phyloP scores from a whole-genome alignment of 1,140 invertebrate genomes.

The Laupala kohalensis region DNA sequence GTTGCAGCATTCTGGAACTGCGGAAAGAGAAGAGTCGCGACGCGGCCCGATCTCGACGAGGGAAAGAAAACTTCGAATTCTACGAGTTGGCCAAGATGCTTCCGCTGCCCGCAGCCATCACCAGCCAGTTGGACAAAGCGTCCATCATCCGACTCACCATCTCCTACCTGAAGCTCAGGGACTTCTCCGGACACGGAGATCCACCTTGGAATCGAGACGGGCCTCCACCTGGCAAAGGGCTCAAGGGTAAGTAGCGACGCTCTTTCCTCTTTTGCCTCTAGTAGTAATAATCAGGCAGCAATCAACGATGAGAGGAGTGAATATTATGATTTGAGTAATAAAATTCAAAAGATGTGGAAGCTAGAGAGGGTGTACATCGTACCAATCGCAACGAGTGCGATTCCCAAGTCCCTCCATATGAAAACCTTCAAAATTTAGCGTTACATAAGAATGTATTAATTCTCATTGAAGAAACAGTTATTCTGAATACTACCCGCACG shows the following conservation, averaged over 20 bases:
- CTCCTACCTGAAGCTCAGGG: constrained; percentile 88
- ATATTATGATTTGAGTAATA: too few relatives aligned
- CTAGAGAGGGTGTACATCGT: too few relatives aligned
- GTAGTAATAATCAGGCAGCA: too few relatives aligned
- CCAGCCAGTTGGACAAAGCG: constrained; percentile 95
- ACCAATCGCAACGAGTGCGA: too few relatives aligned
- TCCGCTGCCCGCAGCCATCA: constrained; percentile 89
- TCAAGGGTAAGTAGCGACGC: constrained; percentile 75
- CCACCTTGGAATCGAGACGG: constrained; percentile 80
- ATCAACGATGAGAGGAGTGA: too few relatives aligned
- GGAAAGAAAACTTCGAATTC: constrained; percentile 98
- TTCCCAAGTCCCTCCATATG: too few relatives aligned
- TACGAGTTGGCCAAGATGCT: constrained; percentile 97
- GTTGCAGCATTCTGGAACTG: constrained; percentile 85
- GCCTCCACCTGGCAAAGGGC: constrained; percentile 57
- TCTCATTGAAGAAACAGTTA: too few relatives aligned
- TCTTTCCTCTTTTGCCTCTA: too few relatives aligned
- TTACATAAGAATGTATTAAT: too few relatives aligned
- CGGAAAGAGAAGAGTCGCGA: constrained; percentile 94
- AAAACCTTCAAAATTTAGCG: too few relatives aligned
- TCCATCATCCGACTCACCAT: constrained; percentile 97
- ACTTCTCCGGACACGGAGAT: constrained; percentile 89
- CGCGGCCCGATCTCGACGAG: constrained; percentile 82
- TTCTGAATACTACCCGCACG: too few relatives aligned
- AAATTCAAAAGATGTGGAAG: too few relatives aligned